Evolutionary conservation across 2,888 invertebrate genomes (phyloP), one percentile per base, ranked within the genome.

Genomic region (Fabriciana adippe): DNA sequence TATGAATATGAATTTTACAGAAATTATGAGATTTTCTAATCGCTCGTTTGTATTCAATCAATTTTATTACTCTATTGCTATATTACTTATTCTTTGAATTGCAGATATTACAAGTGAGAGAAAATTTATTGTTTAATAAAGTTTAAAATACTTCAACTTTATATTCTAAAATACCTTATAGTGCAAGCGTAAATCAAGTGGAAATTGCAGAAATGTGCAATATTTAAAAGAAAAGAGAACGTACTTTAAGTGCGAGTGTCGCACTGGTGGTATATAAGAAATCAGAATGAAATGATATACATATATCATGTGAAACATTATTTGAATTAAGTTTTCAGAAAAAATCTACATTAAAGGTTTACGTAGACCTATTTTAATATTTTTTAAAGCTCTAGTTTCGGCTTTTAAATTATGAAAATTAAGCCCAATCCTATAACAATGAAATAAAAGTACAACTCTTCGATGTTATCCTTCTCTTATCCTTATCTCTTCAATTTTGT

Each of bases 121-220:
- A 57, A 67, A 72, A 72, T 72, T 67, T 67, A 72, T 72, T 65
- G 60, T 66, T 67, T 66, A 72, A 69, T 72, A 72, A 69, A 62
- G 63, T 62, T 56, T 68, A 59, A 61, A 51, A 62, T 66, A 63
- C 63, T 66, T 65, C 53, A 72, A 62, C 69, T 55, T 66, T 47
- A 70, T 69, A 67, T 72, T 69, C 67, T 65, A 72, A 71, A 69
- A 69, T 67, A 59, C 69, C 57, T 61, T 70, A 65, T 62, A 59
- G 65, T 64, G 67, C 55, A 56, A 15, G 35, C 57, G 67, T 72
- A 72, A 72, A 69, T 72, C 71, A 69, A 66, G 65, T 60, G 53
- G 64, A 69, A 66, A 67, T 72, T 65, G 55, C 71, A 69, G 68
- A 69, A 68, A 64, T 60, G 64, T 68, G 59, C 54, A 68, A 68